Evolutionary conservation across 2,888 invertebrate species (phyloP).

Genomic region (Melitaea athalia): DNA sequence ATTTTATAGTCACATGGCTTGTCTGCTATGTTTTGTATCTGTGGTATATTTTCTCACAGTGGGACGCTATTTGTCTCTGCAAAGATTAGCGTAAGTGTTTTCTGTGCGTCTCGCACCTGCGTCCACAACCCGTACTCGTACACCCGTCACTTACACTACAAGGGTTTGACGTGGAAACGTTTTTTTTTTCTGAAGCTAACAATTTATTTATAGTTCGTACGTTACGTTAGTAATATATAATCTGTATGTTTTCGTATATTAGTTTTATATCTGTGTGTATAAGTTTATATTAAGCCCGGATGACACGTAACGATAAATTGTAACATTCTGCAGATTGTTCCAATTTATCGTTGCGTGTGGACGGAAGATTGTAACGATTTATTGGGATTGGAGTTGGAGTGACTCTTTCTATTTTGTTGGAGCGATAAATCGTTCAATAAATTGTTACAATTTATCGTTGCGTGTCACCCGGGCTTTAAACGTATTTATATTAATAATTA

Average conservation of each 20-base stretch:
- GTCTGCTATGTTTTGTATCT: constrained; percentile 32
- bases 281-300: constrained; percentile 17
- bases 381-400: too few species aligned
- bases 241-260: background rate
- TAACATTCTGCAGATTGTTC: too few species aligned
- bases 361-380: too few species aligned
- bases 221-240: background rate
- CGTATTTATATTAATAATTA: too few species aligned
- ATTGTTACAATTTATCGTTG: too few species aligned
- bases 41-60: constrained; percentile 46
- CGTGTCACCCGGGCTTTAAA: too few species aligned
- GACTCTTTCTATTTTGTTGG: too few species aligned
- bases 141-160: constrained; percentile 31
- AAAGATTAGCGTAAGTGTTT: constrained; percentile 72
- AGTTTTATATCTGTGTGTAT: background rate
- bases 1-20: background rate
- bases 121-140: constrained; percentile 32
- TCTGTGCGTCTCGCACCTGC: constrained; percentile 41
- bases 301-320: too few species aligned
- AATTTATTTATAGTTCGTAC: constrained; percentile 10
- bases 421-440: too few species aligned
- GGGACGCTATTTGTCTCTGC: constrained; percentile 69
- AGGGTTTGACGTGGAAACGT: constrained; percentile 27
- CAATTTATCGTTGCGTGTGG: too few species aligned
- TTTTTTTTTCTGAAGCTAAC: constrained; percentile 6